Conservation (phyloP, 2,888 invertebrate species). For the Suillia variegata region DNA sequence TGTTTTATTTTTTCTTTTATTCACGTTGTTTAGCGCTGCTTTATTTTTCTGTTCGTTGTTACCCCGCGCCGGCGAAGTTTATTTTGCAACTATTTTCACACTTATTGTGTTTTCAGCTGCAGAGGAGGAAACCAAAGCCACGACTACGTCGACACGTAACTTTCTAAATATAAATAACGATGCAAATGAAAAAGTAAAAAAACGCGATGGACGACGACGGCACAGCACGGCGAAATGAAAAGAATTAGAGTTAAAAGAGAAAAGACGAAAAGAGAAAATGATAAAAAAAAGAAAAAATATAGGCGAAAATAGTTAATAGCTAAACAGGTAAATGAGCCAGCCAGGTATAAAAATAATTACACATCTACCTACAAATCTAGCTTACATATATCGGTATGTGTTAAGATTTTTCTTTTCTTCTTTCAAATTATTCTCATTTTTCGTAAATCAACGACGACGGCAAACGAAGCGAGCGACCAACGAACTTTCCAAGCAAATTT, state of each 20-base stretch:
- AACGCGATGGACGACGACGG: slow-evolving; percentile 31
- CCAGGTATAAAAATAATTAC: not conserved
- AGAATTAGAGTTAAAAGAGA: slow-evolving; percentile 5
- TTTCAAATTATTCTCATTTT: not conserved
- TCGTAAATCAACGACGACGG: slow-evolving; percentile 17
- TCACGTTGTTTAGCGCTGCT: too few relatives aligned
- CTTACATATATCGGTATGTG: not conserved
- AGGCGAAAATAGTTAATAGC: not conserved
- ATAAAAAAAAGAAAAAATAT: slow-evolving; percentile 1
- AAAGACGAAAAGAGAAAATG: slow-evolving; percentile 3
- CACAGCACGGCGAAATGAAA: slow-evolving; percentile 10
- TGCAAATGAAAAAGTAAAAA: slow-evolving; percentile 13
- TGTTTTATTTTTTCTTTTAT: too few relatives aligned
- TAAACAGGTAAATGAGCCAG: slow-evolving; percentile 11
- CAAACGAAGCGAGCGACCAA: slow-evolving; percentile 41
- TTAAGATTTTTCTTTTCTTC: not conserved
- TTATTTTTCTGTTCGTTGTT: too few relatives aligned
- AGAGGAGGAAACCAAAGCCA: slow-evolving; percentile 54
- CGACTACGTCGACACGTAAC: slow-evolving; percentile 58
- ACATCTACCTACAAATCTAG: slow-evolving; percentile 3
- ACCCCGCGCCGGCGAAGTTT: too few relatives aligned
- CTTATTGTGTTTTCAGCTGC: slow-evolving; percentile 16
- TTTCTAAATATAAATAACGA: slow-evolving; percentile 47
- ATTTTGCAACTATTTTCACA: not conserved
- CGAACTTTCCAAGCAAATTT: slow-evolving; percentile 37